phyloP scores from a whole-genome alignment of 2,888 invertebrate genomes.

The Ametastegia equiseti region DNA sequence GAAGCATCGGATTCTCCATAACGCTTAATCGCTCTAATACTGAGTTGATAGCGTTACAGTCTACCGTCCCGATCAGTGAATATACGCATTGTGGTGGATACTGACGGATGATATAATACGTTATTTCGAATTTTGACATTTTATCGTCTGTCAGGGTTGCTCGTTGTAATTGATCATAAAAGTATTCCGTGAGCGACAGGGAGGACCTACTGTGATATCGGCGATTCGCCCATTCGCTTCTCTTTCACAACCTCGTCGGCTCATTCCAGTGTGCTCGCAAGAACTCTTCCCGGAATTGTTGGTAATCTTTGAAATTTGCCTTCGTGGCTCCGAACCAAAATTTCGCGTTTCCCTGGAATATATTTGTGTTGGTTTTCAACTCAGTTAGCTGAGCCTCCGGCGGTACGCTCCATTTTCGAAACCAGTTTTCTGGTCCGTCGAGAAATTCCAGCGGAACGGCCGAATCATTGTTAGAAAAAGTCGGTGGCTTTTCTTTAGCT shows the following conservation, averaged over 20 bases:
- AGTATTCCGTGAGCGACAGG: not conserved
- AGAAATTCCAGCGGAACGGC: not conserved
- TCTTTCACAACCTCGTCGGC: not conserved
- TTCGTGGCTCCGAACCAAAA: not conserved
- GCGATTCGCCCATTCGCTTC: not conserved
- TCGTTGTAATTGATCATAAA: constrained; percentile 1
- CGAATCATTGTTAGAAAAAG: not conserved
- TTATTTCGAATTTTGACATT: not conserved
- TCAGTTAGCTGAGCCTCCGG: not conserved
- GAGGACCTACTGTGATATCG: not conserved
- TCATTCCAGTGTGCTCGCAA: not conserved
- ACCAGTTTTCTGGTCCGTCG: not conserved
- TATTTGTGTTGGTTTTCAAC: not conserved
- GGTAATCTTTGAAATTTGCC: not conserved
- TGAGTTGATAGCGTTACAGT: not conserved
- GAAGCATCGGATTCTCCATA: not conserved
- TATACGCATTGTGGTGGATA: not conserved
- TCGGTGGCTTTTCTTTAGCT: not conserved
- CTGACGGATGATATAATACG: not conserved
- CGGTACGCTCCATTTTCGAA: not conserved
- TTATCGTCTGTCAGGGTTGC: not conserved
- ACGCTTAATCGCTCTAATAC: not conserved
- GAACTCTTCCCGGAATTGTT: not conserved
- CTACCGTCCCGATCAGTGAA: not conserved
- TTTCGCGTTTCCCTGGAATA: not conserved